Percentiles rank a stretch among this genome's conserved stretches.
Conservation (phyloP, 1,140 invertebrate species). For the Coelopa frigida region DNA sequence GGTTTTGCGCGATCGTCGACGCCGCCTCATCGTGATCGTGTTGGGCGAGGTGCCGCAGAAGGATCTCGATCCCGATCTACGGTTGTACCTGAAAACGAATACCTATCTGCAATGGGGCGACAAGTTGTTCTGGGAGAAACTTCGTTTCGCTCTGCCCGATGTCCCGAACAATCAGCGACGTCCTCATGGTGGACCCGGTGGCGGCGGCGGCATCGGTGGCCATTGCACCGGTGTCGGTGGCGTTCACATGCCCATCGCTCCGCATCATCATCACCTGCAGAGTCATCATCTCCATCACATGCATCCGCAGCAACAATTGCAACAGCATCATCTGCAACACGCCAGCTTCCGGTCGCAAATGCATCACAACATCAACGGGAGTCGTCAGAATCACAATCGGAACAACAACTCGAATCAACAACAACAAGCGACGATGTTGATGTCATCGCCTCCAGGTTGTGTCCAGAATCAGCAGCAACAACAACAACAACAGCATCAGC, state of each 20-base stretch:
- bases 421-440: constrained; percentile 35
- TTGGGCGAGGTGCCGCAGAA: constrained; percentile 79
- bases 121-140: constrained; percentile 89
- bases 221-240: constrained; percentile 13
- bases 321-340: constrained; percentile 31
- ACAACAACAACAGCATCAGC: no score
- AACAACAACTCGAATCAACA: constrained; percentile 20
- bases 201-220: no score
- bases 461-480: constrained; percentile 6
- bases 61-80: constrained; percentile 83
- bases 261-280: constrained; percentile 34
- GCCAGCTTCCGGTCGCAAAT: constrained; percentile 38
- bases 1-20: constrained; percentile 70
- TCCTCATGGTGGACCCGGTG: constrained; percentile 36
- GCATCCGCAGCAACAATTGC: constrained; percentile 17
- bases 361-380: constrained; percentile 27
- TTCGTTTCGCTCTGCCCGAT: constrained; percentile 83
- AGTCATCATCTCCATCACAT: constrained; percentile 32
- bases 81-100: constrained; percentile 87
- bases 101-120: constrained; percentile 87
- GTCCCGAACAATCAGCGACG: constrained; percentile 63
- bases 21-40: constrained; percentile 78
- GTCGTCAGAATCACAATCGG: constrained; percentile 22
- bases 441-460: constrained; percentile 22
- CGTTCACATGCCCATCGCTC: constrained; percentile 32